Percentiles rank a stretch among this genome's conserved stretches.
These are phyloP conservation scores for Cryptocephalus primarius DNA, from an alignment of 2,888 invertebrate genomes.

Conservation along the genomic window DNA sequence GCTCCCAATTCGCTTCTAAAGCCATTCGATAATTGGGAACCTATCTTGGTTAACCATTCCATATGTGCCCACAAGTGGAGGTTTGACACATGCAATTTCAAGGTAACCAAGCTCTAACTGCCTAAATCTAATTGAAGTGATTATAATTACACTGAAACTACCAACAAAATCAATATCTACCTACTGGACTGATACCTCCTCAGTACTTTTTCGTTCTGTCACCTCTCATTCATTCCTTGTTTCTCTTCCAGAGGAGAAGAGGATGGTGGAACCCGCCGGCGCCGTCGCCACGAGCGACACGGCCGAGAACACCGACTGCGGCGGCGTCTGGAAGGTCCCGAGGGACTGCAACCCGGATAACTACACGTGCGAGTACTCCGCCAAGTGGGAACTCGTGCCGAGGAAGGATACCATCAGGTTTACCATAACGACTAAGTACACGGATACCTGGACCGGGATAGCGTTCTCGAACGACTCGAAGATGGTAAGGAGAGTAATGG, in stretches of 20 bases:
- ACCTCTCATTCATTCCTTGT: background rate
- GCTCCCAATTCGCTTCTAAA: too few relatives aligned
- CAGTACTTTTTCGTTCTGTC: background rate
- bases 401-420: slow-evolving; percentile 64
- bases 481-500: slow-evolving; percentile 49
- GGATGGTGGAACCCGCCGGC: slow-evolving; percentile 15
- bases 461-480: slow-evolving; percentile 75
- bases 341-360: slow-evolving; percentile 51
- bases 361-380: slow-evolving; percentile 68
- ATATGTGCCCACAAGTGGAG: too few relatives aligned
- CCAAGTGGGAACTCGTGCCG: slow-evolving; percentile 65
- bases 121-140: too few relatives aligned
- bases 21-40: too few relatives aligned
- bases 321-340: slow-evolving; percentile 70
- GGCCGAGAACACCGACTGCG: slow-evolving; percentile 48
- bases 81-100: too few relatives aligned
- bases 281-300: slow-evolving; percentile 20
- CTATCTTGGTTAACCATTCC: too few relatives aligned
- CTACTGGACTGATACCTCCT: too few relatives aligned
- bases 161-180: too few relatives aligned
- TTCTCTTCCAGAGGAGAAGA: slow-evolving; percentile 20
- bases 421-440: slow-evolving; percentile 66
- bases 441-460: slow-evolving; percentile 81
- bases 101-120: too few relatives aligned
- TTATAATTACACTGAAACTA: too few relatives aligned